These are phyloP conservation scores for Kryptolebias marmoratus DNA, from an alignment of 2,113 vertebrate species.

Conservation along the genomic window DNA sequence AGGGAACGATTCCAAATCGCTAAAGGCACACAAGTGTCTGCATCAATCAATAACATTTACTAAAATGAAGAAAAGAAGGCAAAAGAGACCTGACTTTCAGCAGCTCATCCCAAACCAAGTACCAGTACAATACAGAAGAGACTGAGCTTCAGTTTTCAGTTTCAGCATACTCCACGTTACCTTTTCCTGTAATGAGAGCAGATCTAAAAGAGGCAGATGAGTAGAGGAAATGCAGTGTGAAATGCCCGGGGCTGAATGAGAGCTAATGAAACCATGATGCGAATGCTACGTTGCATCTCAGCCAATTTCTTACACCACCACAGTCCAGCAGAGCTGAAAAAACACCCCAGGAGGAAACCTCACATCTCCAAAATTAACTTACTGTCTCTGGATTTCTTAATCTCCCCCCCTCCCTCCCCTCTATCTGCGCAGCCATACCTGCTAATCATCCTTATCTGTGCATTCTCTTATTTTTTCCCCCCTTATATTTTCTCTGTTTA, in stretches of 20 bases:
- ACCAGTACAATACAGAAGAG: constrained; percentile 18
- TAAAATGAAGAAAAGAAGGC: constrained; percentile 28
- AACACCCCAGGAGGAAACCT: constrained; percentile 56
- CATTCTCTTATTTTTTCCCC: constrained; percentile 2
- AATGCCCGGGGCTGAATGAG: constrained; percentile 64
- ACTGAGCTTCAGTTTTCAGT: constrained; percentile 18
- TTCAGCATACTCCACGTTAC: constrained; percentile 42
- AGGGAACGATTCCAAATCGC: constrained; percentile 33
- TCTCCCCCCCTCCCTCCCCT: constrained; percentile 7
- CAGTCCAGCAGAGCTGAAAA: constrained; percentile 67
- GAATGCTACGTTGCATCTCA: constrained; percentile 67
- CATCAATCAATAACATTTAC: constrained; percentile 57
- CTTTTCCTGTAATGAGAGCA: constrained; percentile 56
- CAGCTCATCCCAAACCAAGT: constrained; percentile 24
- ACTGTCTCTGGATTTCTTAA: constrained; percentile 38
- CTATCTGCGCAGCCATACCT: constrained; percentile 9
- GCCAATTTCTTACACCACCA: constrained; percentile 69
- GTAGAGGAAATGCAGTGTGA: constrained; percentile 67
- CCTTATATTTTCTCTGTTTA: constrained; percentile 7
- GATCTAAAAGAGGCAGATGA: constrained; percentile 66
- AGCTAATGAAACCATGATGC: constrained; percentile 70
- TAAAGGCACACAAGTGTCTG: constrained; percentile 53
- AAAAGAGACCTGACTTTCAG: constrained; percentile 18
- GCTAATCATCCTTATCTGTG: constrained; percentile 22
- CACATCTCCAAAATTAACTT: constrained; percentile 50